Evolutionary conservation across 2,113 vertebrate genomes (phyloP).

Genomic region (Tylochromis polylepis): DNA sequence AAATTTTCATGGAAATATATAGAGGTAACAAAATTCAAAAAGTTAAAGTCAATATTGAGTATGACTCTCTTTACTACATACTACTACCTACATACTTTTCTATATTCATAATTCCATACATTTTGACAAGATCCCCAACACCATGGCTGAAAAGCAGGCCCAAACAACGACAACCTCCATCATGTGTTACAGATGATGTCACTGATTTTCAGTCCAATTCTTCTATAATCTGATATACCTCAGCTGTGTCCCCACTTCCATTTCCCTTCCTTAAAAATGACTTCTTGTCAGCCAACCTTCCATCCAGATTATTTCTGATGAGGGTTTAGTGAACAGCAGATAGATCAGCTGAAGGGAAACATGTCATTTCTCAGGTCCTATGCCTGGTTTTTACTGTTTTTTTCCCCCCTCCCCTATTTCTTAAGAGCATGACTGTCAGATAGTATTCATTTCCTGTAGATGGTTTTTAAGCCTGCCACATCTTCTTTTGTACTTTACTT

Average conservation of each 20-base stretch:
- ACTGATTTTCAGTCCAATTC: background rate
- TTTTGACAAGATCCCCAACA: background rate
- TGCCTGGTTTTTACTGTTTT: background rate
- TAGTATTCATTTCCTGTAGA: background rate
- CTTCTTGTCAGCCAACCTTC: background rate
- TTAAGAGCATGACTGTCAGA: background rate
- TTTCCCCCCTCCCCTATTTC: background rate
- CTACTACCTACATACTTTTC: background rate
- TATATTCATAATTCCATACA: background rate
- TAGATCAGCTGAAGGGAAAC: background rate
- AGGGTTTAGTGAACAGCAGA: background rate
- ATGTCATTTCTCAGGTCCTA: background rate
- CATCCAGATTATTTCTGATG: background rate
- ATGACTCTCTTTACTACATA: background rate
- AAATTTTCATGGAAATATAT: background rate
- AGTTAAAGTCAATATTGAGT: too few species aligned
- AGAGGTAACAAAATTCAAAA: background rate
- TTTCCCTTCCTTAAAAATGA: background rate
- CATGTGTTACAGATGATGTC: rapidly evolving
- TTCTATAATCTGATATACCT: background rate
- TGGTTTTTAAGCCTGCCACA: background rate
- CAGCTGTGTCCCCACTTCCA: background rate
- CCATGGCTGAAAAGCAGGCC: background rate
- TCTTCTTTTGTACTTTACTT: background rate
- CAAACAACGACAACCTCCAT: background rate